Evolutionary conservation across 2,888 invertebrate genomes (phyloP).

Genomic region (Erebia aethiops): DNA sequence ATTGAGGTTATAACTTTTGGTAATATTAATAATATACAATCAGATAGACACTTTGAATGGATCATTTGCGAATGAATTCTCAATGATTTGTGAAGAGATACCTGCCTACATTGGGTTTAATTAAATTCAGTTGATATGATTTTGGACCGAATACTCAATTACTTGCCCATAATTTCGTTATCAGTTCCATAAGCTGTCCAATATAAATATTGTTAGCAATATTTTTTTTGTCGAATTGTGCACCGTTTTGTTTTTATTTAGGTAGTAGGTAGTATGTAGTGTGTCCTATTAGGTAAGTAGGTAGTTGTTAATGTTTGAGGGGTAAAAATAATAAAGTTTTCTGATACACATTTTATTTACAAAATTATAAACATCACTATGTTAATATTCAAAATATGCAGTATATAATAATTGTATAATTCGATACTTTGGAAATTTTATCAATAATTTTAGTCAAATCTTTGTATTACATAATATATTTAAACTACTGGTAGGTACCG

Average conservation of each 20-base stretch:
- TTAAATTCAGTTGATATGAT: slow-evolving; percentile 9
- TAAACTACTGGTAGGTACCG: too few species aligned
- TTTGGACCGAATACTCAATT: background rate
- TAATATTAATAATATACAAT: background rate
- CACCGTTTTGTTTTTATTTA: too few species aligned
- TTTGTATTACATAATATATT: too few species aligned
- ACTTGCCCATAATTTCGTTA: background rate
- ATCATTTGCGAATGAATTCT: slow-evolving; percentile 5
- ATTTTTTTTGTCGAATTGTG: background rate
- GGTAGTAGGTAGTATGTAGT: too few species aligned
- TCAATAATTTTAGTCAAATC: too few species aligned
- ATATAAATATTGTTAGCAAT: background rate
- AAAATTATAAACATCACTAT: background rate
- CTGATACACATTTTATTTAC: slow-evolving; percentile 13
- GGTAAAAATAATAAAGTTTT: slow-evolving; percentile 2
- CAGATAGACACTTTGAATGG: background rate
- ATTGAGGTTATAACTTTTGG: background rate
- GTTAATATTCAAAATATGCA: too few species aligned
- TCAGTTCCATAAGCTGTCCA: background rate
- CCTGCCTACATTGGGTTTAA: background rate
- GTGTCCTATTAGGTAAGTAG: too few species aligned
- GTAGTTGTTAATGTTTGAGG: background rate
- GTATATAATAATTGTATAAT: too few species aligned
- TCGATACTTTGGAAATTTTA: too few species aligned
- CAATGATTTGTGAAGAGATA: background rate